Evolutionary conservation across 2,113 vertebrate genomes (phyloP), one percentile per base, ranked within the genome.

Genomic region (Oxygymnocypris stewartii): DNA sequence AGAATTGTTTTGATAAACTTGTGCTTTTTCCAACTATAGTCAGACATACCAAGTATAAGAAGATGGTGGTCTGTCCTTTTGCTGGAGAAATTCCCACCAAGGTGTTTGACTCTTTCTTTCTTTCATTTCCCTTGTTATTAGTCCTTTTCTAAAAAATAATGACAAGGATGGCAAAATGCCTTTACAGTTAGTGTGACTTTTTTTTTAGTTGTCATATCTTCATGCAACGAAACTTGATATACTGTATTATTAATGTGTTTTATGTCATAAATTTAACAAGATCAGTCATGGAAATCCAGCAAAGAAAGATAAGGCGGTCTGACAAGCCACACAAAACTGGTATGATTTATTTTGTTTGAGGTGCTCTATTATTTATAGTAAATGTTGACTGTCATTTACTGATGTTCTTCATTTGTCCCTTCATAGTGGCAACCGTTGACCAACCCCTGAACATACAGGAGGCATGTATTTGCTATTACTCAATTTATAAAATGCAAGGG

Each of bases 1-100:
- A 16, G 13, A 35, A 3, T 69, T 67, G 63, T 69, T 69, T 69
- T 69, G 65, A 69, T 69, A 69, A 69, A 69, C 61, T 63, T 63
- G 61, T 63, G n/a, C n/a, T 63, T 59, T 63, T 28, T 5, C 61
- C n/a, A 63, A 28, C n/a, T 25, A 63, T 12, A 63, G 59, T 25
- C 59, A 25, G 59, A 63, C n/a, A 63, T 23, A 6, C 16, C 54
- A 65, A 65, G n/a, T 65, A 65, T 28, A 1, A 65, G 61, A 25
- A 63, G 61, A 28, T 65, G 61, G 61, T 28, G 61, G 61, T 65
- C 61, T 65, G 61, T 5, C n/a, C 61, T 65, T n/a, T 65, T 65
- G n/a, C 61, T 65, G 61, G 61, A 65, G n/a, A 12, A 25, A 6
- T 28, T 28, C 61, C 61, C 61, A 65, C 61, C n/a, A 13, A 65